Evolutionary conservation across 1,140 invertebrate genomes (phyloP).

Genomic region (Kradibia gibbosae): DNA sequence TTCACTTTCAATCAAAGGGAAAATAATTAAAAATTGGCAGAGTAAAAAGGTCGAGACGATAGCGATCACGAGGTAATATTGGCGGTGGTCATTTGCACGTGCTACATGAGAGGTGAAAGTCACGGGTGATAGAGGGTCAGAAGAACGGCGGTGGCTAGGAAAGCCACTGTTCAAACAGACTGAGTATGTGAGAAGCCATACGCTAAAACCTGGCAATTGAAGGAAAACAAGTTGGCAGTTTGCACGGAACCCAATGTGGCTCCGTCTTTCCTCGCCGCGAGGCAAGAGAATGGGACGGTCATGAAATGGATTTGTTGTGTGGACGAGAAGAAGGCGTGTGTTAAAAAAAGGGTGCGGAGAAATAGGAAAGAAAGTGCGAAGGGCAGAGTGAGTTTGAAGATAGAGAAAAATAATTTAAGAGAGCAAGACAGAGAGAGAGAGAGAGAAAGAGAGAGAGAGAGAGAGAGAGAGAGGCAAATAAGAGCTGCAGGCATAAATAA

Average conservation of each 20-base stretch:
- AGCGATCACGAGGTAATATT: not conserved
- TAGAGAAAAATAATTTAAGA: not conserved
- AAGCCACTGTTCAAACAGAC: not conserved
- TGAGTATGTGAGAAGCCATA: not conserved
- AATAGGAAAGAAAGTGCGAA: not conserved
- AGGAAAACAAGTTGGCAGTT: not conserved
- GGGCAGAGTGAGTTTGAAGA: not conserved
- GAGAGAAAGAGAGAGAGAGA: not conserved
- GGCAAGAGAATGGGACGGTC: not conserved
- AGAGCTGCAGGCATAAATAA: too few species aligned
- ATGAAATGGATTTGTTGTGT: too few species aligned
- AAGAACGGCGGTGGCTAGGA: not conserved
- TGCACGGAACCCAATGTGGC: not conserved
- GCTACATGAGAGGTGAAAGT: not conserved
- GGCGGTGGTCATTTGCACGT: not conserved
- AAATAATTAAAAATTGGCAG: too few species aligned
- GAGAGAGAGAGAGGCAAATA: not conserved
- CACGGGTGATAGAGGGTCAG: not conserved
- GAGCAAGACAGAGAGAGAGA: not conserved
- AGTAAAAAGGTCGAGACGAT: not conserved
- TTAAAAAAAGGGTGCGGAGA: not conserved
- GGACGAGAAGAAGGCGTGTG: not conserved
- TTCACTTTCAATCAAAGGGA: too few species aligned
- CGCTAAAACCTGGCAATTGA: not conserved
- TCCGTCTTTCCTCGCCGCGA: not conserved